A percentile compares a stretch with the other conserved stretches of the same genome.
phyloP scores from a whole-genome alignment of 2,888 invertebrate species.

The Chirona hameri region DNA sequence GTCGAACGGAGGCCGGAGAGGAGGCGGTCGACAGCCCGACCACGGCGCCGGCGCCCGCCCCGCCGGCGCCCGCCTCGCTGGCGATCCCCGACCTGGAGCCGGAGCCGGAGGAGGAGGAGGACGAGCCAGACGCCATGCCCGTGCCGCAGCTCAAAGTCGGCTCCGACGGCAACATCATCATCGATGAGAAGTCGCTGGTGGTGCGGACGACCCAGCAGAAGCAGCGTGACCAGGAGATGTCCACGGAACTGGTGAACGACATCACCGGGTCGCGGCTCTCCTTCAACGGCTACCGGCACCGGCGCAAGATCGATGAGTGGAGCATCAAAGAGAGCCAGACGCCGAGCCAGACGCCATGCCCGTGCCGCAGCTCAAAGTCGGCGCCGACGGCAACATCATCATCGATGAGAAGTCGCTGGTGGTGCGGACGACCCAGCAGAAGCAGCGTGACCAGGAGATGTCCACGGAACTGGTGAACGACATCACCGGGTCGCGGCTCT shows the following conservation, averaged over 20 bases:
- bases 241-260: background rate
- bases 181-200: conserved; percentile 60
- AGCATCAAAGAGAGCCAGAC: conserved; percentile 29
- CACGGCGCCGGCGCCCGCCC: background rate
- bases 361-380: no score
- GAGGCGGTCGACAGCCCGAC: background rate
- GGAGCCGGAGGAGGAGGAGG: background rate
- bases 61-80: background rate
- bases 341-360: no score
- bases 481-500: no score
- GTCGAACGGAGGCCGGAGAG: background rate
- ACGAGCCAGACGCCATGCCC: background rate
- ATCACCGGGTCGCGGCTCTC: background rate
- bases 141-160: conserved; percentile 70
- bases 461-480: no score
- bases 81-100: background rate
- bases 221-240: conserved; percentile 12
- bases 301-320: background rate
- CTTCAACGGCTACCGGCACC: conserved; percentile 26
- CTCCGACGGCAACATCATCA: conserved; percentile 74
- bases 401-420: no score
- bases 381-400: no score
- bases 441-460: no score
- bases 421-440: no score
- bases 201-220: conserved; percentile 1